phyloP scores from a whole-genome alignment of 2,888 invertebrate genomes.

The Parochlus steinenii region DNA sequence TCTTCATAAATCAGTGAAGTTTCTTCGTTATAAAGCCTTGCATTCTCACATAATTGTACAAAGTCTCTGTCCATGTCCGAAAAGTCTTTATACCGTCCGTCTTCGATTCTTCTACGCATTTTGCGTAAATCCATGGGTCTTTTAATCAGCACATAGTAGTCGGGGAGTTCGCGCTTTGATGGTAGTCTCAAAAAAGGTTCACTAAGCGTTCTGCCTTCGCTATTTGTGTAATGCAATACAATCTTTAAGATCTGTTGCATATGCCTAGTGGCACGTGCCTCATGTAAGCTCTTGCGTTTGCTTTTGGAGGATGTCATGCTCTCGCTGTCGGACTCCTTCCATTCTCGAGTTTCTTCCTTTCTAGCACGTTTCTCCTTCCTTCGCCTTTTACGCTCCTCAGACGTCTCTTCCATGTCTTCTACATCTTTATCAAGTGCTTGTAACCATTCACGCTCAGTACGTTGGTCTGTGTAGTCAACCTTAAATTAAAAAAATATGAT shows the following conservation, averaged over 20 bases:
- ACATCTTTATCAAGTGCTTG: conserved; percentile 47
- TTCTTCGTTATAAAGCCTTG: conserved; percentile 94
- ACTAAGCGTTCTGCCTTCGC: conserved; percentile 73
- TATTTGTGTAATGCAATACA: conserved; percentile 76
- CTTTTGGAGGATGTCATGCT: conserved; percentile 27
- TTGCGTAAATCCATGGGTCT: conserved; percentile 92
- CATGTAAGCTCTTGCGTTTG: conserved; percentile 30
- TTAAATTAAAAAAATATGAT: too few relatives aligned
- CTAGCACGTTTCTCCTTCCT: conserved; percentile 24
- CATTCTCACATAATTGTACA: conserved; percentile 87
- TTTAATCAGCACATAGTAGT: conserved; percentile 94
- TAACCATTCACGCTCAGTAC: conserved; percentile 96
- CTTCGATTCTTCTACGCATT: conserved; percentile 75
- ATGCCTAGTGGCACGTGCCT: conserved; percentile 51
- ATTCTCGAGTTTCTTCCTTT: conserved; percentile 40
- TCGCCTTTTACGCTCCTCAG: conserved; percentile 46
- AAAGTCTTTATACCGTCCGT: conserved; percentile 72
- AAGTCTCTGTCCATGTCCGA: conserved; percentile 81
- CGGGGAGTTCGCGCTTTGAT: conserved; percentile 79
- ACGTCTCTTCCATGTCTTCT: conserved; percentile 46
- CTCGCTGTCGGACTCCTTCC: conserved; percentile 34
- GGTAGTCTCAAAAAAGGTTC: conserved; percentile 94
- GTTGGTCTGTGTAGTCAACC: conserved; percentile 94
- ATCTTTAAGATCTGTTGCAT: conserved; percentile 77
- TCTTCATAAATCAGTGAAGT: conserved; percentile 91